A percentile compares a stretch with the other conserved stretches of the same genome.
Conservation (phyloP, 2,113 vertebrate species). For the Promerops cafer region DNA sequence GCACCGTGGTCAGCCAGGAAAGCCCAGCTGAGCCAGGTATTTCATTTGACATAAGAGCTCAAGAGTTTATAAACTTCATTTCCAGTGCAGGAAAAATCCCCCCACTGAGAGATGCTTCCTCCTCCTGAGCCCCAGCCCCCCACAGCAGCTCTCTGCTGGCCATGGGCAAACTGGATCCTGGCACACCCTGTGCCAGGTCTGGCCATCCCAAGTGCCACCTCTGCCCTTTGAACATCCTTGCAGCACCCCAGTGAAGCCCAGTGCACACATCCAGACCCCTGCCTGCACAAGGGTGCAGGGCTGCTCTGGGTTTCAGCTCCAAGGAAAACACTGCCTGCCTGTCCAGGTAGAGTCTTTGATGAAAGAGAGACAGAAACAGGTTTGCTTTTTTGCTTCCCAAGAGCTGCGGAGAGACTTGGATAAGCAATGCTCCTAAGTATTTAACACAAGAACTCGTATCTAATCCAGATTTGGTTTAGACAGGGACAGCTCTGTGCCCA, state of each 20-base stretch:
- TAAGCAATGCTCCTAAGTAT: neutral
- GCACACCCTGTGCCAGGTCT: neutral
- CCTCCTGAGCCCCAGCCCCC: neutral
- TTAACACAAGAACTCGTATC: neutral
- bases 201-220: neutral
- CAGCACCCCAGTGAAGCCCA: neutral
- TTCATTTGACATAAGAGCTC: neutral
- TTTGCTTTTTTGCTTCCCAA: neutral
- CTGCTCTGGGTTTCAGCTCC: neutral
- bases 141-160: neutral
- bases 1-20: neutral
- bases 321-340: neutral
- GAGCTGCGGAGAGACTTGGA: neutral
- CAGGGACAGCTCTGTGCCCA: neutral
- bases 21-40: neutral
- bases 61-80: neutral
- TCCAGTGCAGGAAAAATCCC: neutral
- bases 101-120: neutral
- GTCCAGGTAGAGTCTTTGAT: neutral
- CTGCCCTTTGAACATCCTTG: neutral
- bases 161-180: neutral
- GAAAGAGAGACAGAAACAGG: neutral
- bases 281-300: neutral
- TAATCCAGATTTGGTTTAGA: neutral
- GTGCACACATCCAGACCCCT: neutral